A percentile compares a stretch with the other conserved stretches of the same genome.
Conservation (phyloP, 2,888 invertebrate genomes). For the Dolichomitus sp. region DNA sequence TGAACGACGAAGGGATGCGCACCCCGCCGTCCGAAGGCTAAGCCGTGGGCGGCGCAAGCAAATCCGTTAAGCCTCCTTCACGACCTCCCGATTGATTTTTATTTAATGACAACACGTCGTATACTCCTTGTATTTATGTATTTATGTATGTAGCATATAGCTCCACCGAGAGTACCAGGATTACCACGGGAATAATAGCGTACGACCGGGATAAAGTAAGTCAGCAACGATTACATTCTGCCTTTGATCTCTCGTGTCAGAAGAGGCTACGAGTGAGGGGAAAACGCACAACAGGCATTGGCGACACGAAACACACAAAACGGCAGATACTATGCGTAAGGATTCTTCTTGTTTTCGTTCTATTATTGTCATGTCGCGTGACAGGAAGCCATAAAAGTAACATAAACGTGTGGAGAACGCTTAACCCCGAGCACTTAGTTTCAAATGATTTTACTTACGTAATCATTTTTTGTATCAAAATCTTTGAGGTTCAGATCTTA, state of each 20-base stretch:
- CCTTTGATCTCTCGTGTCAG: constrained; percentile 60
- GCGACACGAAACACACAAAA: constrained; percentile 27
- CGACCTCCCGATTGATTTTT: constrained; percentile 87
- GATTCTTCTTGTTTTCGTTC: constrained; percentile 57
- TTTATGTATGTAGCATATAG: constrained; percentile 79
- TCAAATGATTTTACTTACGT: constrained; percentile 54
- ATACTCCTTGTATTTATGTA: constrained; percentile 80
- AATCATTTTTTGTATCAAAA: background rate
- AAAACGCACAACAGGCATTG: constrained; percentile 39
- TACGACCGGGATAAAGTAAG: constrained; percentile 40
- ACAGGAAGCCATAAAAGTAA: constrained; percentile 66
- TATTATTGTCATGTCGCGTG: constrained; percentile 76
- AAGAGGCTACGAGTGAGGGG: constrained; percentile 37
- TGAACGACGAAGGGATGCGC: constrained; percentile 71
- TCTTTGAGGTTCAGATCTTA: background rate
- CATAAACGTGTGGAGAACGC: constrained; percentile 53
- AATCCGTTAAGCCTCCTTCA: constrained; percentile 86
- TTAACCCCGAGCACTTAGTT: constrained; percentile 64
- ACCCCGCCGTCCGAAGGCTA: constrained; percentile 74
- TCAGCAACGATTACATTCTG: constrained; percentile 58
- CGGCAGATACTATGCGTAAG: constrained; percentile 41
- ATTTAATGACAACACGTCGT: constrained; percentile 86
- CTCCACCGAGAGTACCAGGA: constrained; percentile 75
- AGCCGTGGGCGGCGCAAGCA: constrained; percentile 83
- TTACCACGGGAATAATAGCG: constrained; percentile 79